These are phyloP conservation scores for Chromobotia macracanthus DNA, from an alignment of 2,797 vertebrate species.

Conservation along the genomic window DNA sequence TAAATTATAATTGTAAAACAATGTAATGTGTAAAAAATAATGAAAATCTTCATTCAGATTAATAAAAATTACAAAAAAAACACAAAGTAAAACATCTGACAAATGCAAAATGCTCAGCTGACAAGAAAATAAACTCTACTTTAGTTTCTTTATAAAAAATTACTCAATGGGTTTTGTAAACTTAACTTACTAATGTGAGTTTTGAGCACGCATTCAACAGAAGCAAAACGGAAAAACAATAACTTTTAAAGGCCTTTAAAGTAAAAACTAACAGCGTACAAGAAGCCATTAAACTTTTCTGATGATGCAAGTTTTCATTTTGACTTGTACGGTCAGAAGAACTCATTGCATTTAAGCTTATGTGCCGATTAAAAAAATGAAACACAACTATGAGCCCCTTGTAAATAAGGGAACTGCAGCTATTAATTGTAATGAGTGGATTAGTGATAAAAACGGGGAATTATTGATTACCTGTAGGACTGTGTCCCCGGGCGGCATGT, in stretches of 20 bases:
- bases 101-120: too few relatives aligned
- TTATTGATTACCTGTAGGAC: slow-evolving; percentile 86
- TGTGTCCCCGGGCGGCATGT: slow-evolving; percentile 86
- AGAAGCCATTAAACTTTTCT: slow-evolving; percentile 8
- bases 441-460: slow-evolving; percentile 38
- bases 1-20: too few relatives aligned
- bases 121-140: too few relatives aligned
- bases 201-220: too few relatives aligned
- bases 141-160: too few relatives aligned
- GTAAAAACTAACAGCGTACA: neutral
- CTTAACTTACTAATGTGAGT: too few relatives aligned
- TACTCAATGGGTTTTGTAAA: too few relatives aligned
- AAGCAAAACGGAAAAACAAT: too few relatives aligned
- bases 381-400: slow-evolving; percentile 39
- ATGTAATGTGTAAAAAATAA: too few relatives aligned
- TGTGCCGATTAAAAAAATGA: neutral
- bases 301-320: slow-evolving; percentile 17
- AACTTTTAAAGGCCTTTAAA: neutral
- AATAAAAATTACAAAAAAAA: too few relatives aligned
- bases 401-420: slow-evolving; percentile 49
- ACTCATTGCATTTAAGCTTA: neutral
- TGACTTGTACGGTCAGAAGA: slow-evolving; percentile 39
- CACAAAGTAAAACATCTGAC: too few relatives aligned
- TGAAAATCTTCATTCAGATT: too few relatives aligned
- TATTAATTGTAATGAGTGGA: slow-evolving; percentile 50